These are phyloP conservation scores for Rapana venosa DNA, from an alignment of 2,888 invertebrate genomes.

Conservation along the genomic window DNA sequence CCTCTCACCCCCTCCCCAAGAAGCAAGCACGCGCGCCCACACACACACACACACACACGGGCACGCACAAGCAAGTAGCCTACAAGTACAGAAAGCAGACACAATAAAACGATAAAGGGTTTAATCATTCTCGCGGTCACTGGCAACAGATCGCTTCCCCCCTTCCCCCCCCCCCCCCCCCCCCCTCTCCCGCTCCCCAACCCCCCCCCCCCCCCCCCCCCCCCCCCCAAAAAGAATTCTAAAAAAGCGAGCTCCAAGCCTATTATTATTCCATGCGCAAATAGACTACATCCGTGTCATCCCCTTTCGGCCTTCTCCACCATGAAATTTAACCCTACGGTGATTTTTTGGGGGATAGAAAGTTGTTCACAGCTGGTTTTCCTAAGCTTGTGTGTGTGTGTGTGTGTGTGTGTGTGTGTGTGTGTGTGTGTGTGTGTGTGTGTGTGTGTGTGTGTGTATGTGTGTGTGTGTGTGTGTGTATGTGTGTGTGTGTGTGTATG, in stretches of 20 bases:
- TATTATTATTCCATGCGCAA: no score
- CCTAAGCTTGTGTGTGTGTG: constrained; percentile 29
- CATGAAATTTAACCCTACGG: background rate
- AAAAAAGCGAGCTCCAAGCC: no score
- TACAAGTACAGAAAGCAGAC: background rate
- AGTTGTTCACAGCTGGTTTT: no score
- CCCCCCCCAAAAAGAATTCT: no score
- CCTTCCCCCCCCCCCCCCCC: background rate
- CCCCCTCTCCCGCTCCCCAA: no score
- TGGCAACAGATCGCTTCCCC: background rate
- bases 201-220: no score
- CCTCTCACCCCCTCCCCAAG: no score
- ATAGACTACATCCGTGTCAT: no score
- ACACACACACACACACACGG: background rate
- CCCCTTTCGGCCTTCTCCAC: no score
- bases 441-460: constrained; percentile 15
- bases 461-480: constrained; percentile 25
- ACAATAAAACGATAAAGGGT: background rate
- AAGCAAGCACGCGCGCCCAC: no score
- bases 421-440: constrained; percentile 23
- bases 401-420: constrained; percentile 26
- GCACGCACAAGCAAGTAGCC: background rate
- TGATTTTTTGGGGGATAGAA: background rate
- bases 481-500: constrained; percentile 12
- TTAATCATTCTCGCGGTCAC: background rate